phyloP scores from a whole-genome alignment of 2,888 invertebrate genomes.

The Ennomos fuscantarius region DNA sequence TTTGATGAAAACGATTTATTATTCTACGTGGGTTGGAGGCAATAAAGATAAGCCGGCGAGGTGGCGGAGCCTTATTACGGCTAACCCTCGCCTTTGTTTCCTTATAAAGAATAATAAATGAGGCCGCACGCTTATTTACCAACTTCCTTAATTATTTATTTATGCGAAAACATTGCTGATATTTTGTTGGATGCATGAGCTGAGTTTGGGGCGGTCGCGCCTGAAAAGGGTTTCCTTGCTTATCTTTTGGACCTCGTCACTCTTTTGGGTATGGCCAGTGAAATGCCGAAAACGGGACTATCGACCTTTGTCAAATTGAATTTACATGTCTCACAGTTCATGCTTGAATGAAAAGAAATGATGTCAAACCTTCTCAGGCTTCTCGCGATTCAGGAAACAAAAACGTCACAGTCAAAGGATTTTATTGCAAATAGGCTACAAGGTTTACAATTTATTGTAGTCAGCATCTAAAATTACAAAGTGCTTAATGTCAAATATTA shows the following conservation, averaged over 20 bases:
- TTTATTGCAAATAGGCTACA: too few species aligned
- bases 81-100: constrained; percentile 86
- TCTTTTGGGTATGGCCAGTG: constrained; percentile 25
- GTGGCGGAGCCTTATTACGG: constrained; percentile 85
- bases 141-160: constrained; percentile 84
- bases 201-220: constrained; percentile 46
- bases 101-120: constrained; percentile 86
- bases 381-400: too few species aligned
- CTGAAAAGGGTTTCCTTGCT: constrained; percentile 42
- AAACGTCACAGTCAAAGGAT: too few species aligned
- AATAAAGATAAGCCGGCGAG: constrained; percentile 86
- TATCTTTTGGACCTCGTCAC: constrained; percentile 34
- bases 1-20: constrained; percentile 86
- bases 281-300: constrained; percentile 28
- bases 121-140: constrained; percentile 83
- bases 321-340: constrained; percentile 7
- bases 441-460: too few species aligned
- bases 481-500: too few species aligned
- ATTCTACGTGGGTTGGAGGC: constrained; percentile 86
- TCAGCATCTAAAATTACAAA: too few species aligned
- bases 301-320: constrained; percentile 25
- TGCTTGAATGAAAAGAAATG: not conserved
- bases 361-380: constrained; percentile 2
- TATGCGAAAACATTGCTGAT: constrained; percentile 81
- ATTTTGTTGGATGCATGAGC: constrained; percentile 68